Base-by-base conservation (phyloP, 1,140 invertebrate genomes). In the Drosophila chauvacae region DNA sequence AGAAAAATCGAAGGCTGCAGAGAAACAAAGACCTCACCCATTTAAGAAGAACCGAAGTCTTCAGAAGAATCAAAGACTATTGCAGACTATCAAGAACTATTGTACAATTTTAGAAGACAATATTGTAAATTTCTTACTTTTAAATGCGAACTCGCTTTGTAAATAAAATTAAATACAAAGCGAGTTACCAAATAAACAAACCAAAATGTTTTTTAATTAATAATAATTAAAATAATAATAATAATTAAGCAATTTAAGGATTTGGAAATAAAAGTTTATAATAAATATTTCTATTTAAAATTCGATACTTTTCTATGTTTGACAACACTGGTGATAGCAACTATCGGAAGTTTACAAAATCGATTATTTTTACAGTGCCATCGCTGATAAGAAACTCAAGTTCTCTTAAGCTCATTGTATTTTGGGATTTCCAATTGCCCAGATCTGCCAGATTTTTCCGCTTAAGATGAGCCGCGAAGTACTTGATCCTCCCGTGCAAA, bases 401-500 rank as follows among this genome's bases (percentile, higher is more conserved):
- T 23, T 61, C 6, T 7, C n/a, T 3, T 0, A 3, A 28, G 3
- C 5, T 18, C 7, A 13, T 11, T 53, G 16, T 0, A n/a, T 23
- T 59, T 42, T 23, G 7, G 28, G 69, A 28, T 23, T 10, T 71
- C 45, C 53, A 55, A 35, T 69, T 26, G 4, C 6, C 5, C 0
- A 16, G 45, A 28, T 51, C 14, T 5, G 14, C 33, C 1, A 18
- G 0, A 11, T 42, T 39, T 53, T 53, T 58, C 4, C 9, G 0
- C 26, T 10, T 0, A 59, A 58, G 47, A 92, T 92, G 91, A 92
- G 91, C 44, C 91, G 91, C 2, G 81, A 85, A 63, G 75, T 92
- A 5, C 59, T 92, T 3, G 63, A 78, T 1, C 91, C 91, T 7
- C 74, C 87, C 20, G 33, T 81, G 5, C 72, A 80, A 58, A 53